phyloP scores from a whole-genome alignment of 1,140 invertebrate species.

The Brachionus paranguensis region DNA sequence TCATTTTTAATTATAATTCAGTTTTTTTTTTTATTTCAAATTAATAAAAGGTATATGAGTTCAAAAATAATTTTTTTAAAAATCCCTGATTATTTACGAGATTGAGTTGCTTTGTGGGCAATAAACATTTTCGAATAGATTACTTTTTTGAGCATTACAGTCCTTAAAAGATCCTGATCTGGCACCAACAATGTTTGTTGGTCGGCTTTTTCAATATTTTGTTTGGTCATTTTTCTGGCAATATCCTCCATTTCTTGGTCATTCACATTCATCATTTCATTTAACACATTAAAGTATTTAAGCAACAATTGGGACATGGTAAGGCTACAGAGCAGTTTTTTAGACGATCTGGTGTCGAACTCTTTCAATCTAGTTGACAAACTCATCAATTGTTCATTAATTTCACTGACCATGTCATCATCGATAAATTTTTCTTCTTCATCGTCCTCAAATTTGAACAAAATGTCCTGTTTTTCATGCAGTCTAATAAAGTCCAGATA shows the following conservation, averaged over 20 bases:
- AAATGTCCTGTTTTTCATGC: neutral
- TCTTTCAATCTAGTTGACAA: neutral
- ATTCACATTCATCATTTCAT: neutral
- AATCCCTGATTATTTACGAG: neutral
- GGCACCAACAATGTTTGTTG: neutral
- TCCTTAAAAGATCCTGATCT: neutral
- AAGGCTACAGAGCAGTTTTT: neutral
- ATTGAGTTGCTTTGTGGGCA: neutral
- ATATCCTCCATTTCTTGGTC: conserved; percentile 2
- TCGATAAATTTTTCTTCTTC: neutral
- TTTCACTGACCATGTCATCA: neutral
- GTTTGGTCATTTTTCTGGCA: neutral
- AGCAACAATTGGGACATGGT: neutral
- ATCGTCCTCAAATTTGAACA: neutral
- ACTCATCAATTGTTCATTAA: conserved; percentile 1
- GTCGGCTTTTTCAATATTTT: neutral
- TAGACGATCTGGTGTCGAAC: neutral
- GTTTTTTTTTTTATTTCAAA: neutral
- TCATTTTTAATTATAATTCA: neutral
- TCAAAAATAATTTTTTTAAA: neutral
- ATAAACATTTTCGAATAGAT: neutral
- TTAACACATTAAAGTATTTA: neutral
- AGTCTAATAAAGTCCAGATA: conserved; percentile 19
- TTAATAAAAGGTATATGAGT: neutral
- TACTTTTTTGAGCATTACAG: neutral